Base-by-base conservation (phyloP, 2,888 invertebrate species). In the Diaphora mendica region DNA sequence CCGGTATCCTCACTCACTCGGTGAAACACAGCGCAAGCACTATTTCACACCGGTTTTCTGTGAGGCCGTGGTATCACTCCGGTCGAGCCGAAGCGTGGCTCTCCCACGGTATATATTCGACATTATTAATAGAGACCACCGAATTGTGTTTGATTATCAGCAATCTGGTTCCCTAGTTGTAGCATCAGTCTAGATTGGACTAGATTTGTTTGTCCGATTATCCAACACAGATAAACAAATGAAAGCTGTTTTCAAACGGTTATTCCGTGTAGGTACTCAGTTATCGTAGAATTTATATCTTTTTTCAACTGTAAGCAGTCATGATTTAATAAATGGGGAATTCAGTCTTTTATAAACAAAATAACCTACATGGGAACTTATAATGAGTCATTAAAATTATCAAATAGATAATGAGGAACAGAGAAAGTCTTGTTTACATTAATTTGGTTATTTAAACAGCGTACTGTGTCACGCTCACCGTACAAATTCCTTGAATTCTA, bases 351-450 rank as follows among this genome's bases (percentile, higher is more conserved):
- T 75, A 72, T 82, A 81, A 80, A 79, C 78, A 26, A 75, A 76
- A 75, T 82, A 79, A 84, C 77, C 79, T 74, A 73, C 79, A 80
- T 77, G 75, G 77, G 79, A 72, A 77, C 70, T 74, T 74, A 74
- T 76, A 82, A 80, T 76, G 76, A 82, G 78, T 78, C 26, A 59
- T 13, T 15, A 26, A 3, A n/a, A 23, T 23, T 77, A 59, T 30
- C 75, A 84, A 79, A 79, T 88, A 84, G 79, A 79, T 88, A 88
- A 88, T 83, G 84, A 85, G 76, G 72, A 71, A 69, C 69, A 79
- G 86, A 84, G 84, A 86, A 86, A 84, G 85, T 26, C 13, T 73
- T 79, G 75, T 78, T 77, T 79, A 80, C 79, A 81, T 81, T 72
- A 81, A 82, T 70, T 76, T 74, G 71, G 77, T 70, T 75, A 86